Conservation (phyloP, 2,113 vertebrate genomes). For the Pandion haliaetus region DNA sequence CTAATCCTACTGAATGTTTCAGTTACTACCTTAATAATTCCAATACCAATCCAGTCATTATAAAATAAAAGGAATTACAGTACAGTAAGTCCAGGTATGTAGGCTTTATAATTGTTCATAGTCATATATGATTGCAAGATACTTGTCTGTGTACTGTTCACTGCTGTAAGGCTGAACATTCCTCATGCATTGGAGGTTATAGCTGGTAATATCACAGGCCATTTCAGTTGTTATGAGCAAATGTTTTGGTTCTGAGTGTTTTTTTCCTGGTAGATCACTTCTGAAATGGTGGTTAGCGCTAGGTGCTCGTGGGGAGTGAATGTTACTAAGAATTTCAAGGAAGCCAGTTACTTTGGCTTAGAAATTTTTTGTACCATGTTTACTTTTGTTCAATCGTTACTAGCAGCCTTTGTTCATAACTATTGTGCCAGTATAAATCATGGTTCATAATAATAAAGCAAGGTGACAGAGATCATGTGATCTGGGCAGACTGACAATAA, state of each 20-base stretch:
- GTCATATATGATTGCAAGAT: neutral
- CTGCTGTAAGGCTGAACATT: neutral
- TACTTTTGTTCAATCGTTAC: neutral
- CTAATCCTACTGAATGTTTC: neutral
- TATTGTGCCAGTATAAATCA: neutral
- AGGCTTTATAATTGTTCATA: neutral
- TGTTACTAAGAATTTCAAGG: neutral
- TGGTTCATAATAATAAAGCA: neutral
- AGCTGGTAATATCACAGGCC: neutral
- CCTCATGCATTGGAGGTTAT: neutral
- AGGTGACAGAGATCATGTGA: neutral
- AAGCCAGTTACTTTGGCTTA: neutral
- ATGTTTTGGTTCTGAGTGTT: neutral
- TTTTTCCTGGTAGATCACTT: neutral
- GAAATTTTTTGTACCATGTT: neutral
- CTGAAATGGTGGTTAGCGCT: neutral
- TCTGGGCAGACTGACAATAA: neutral
- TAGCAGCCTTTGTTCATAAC: neutral
- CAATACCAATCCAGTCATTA: neutral
- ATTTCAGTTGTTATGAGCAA: neutral
- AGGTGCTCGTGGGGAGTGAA: neutral
- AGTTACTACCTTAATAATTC: neutral
- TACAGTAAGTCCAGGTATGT: neutral
- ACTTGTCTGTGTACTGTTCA: neutral
- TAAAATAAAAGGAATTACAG: neutral